Conservation (phyloP, 2,888 invertebrate genomes). For the Myathropa florea region DNA sequence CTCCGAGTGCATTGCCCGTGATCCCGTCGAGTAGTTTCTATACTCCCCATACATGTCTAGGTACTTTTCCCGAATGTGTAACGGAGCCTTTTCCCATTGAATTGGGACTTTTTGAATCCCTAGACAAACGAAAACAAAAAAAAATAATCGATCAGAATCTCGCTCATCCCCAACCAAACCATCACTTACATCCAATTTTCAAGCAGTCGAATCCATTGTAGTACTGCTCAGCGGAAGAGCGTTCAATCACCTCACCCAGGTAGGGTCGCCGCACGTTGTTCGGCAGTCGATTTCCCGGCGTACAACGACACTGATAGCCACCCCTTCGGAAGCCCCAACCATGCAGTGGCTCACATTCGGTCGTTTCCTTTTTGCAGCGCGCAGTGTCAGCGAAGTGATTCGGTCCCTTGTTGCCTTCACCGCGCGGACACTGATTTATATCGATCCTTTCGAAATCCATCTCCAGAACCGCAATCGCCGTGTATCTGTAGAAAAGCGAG, state of each 20-base stretch:
- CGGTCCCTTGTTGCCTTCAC: conserved; percentile 92
- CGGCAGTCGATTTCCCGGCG: conserved; percentile 93
- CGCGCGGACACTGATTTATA: conserved; percentile 97
- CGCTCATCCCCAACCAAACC: neutral
- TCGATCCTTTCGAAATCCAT: conserved; percentile 98
- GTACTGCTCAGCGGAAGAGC: conserved; percentile 95
- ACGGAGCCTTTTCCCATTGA: conserved; percentile 89
- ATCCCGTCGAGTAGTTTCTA: conserved; percentile 85
- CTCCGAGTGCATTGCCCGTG: conserved; percentile 84
- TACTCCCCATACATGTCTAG: conserved; percentile 89
- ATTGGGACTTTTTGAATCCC: conserved; percentile 94
- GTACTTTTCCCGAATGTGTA: conserved; percentile 87
- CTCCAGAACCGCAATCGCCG: conserved; percentile 95
- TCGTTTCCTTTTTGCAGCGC: conserved; percentile 93
- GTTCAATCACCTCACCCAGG: conserved; percentile 95
- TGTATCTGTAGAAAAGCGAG: conserved; percentile 85
- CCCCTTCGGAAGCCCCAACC: conserved; percentile 98
- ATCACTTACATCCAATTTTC: conserved; percentile 92
- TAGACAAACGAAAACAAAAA: conserved; percentile 77
- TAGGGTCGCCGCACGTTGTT: conserved; percentile 93
- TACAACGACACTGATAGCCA: conserved; percentile 96
- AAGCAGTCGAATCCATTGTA: conserved; percentile 95
- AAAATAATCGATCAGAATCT: neutral
- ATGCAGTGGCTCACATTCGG: conserved; percentile 97
- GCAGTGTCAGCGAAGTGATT: conserved; percentile 95